phyloP scores from a whole-genome alignment of 2,113 vertebrate species.

The Tamias sibiricus region DNA sequence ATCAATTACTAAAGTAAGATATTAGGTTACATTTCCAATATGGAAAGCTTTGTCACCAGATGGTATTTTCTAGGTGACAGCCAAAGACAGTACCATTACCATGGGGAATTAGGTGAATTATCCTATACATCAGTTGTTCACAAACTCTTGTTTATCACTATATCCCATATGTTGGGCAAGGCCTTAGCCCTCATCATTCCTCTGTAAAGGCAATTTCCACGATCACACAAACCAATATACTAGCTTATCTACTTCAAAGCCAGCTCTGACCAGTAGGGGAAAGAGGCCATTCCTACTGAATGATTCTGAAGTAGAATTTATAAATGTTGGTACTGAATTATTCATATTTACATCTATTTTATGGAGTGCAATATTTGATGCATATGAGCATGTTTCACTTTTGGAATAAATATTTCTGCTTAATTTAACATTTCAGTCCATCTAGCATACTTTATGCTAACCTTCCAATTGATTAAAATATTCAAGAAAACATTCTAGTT shows the following conservation, averaged over 20 bases:
- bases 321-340: neutral
- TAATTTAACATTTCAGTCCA: neutral
- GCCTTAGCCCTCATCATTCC: neutral
- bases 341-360: neutral
- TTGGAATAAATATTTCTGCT: slow-evolving; percentile 19
- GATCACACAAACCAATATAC: neutral
- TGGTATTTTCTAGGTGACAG: neutral
- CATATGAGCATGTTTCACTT: neutral
- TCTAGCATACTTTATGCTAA: neutral
- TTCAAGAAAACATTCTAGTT: neutral
- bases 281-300: neutral
- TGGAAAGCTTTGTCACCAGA: neutral
- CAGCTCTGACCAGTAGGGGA: neutral
- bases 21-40: neutral
- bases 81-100: neutral
- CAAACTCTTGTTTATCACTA: neutral
- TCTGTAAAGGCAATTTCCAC: neutral
- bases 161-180: neutral
- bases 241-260: neutral
- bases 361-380: neutral
- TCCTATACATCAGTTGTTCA: neutral
- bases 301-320: neutral
- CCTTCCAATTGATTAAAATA: neutral
- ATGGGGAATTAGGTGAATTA: neutral
- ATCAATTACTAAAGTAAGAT: neutral